phyloP scores from a whole-genome alignment of 1,140 invertebrate genomes.

The Harlomillsia oculata region DNA sequence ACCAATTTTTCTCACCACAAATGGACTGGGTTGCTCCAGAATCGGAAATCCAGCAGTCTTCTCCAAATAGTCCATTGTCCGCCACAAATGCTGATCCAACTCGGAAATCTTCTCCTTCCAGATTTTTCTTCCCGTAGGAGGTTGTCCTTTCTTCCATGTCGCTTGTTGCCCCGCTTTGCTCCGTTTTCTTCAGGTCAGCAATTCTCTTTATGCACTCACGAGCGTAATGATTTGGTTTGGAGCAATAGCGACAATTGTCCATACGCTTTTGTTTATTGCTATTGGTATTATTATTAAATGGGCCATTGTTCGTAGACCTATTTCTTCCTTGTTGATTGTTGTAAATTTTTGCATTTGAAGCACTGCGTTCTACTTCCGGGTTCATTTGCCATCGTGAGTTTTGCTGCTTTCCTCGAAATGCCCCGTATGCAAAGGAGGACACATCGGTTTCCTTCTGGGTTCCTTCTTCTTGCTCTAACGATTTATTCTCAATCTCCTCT shows the following conservation, averaged over 20 bases:
- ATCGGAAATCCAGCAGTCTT: slow-evolving; percentile 19
- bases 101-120: background rate
- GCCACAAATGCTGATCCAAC: background rate
- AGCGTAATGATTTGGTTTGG: too few species aligned
- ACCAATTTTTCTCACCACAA: slow-evolving; percentile 13
- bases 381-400: too few species aligned
- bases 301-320: too few species aligned
- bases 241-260: background rate
- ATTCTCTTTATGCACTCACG: background rate
- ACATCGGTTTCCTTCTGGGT: background rate
- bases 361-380: too few species aligned
- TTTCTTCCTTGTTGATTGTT: too few species aligned
- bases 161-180: too few species aligned
- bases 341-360: too few species aligned
- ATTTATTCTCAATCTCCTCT: slow-evolving; percentile 6
- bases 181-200: too few species aligned
- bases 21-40: slow-evolving; percentile 17
- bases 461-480: background rate
- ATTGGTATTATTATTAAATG: too few species aligned
- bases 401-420: background rate
- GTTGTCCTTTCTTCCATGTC: too few species aligned
- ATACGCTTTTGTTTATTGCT: too few species aligned
- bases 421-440: background rate
- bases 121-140: background rate
- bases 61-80: background rate